phyloP scores from a whole-genome alignment of 2,113 vertebrate species.

The Colius striatus region DNA sequence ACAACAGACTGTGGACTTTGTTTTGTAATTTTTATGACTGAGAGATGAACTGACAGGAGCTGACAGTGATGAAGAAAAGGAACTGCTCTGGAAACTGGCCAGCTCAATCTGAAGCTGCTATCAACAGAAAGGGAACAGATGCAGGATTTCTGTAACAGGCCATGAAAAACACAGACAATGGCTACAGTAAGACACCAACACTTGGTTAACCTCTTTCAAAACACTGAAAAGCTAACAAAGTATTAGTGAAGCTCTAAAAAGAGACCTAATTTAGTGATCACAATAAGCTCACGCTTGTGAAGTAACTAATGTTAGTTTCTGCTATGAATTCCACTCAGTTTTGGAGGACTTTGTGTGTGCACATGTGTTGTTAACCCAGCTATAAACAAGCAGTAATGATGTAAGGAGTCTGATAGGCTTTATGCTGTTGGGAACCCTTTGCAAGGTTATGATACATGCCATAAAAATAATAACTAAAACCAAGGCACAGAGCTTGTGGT shows the following conservation, averaged over 20 bases:
- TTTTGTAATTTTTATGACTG: slow-evolving; percentile 26
- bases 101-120: not conserved
- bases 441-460: not conserved
- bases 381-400: not conserved
- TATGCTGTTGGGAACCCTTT: not conserved
- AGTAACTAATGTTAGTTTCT: not conserved
- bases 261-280: not conserved
- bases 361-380: not conserved
- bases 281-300: not conserved
- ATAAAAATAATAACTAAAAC: not conserved
- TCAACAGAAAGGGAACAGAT: slow-evolving; percentile 15
- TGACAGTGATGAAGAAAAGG: slow-evolving; percentile 57
- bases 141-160: not conserved
- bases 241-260: not conserved
- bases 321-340: not conserved
- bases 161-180: not conserved
- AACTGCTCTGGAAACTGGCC: not conserved
- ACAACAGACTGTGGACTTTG: slow-evolving; percentile 16
- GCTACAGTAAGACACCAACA: not conserved
- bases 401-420: not conserved
- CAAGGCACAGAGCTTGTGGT: not conserved
- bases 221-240: not conserved
- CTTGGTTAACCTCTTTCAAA: not conserved
- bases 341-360: not conserved
- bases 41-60: slow-evolving; percentile 25